Percentiles rank a stretch among this genome's conserved stretches.
Evolutionary conservation across 2,113 vertebrate species (phyloP).

Genomic region (Psittacara wagleri): DNA sequence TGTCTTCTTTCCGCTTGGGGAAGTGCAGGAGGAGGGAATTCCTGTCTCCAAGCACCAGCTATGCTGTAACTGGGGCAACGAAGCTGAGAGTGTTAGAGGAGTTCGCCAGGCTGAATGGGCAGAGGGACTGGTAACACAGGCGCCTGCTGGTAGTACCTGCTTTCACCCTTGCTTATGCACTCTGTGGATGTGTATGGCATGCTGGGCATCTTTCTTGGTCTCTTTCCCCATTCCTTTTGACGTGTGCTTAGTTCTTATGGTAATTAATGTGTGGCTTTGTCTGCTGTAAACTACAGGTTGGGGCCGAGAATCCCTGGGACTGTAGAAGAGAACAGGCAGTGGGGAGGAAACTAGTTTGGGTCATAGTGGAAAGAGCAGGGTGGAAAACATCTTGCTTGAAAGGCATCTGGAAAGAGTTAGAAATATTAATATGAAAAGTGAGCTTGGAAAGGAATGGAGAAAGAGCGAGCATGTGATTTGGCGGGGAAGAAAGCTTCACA

Average conservation of each 20-base stretch:
- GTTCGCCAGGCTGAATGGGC: background rate
- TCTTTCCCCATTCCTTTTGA: background rate
- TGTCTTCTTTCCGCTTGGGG: background rate
- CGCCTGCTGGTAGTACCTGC: background rate
- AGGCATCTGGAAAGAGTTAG: background rate
- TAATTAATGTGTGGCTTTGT: background rate
- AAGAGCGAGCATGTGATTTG: background rate
- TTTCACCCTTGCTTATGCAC: background rate
- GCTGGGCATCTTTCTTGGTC: background rate
- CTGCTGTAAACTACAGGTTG: background rate
- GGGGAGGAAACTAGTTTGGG: background rate
- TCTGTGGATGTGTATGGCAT: background rate
- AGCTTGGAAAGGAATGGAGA: background rate
- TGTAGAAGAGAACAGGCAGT: background rate
- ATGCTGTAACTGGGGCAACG: conserved; percentile 39
- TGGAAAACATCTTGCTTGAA: background rate
- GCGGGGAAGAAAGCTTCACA: background rate
- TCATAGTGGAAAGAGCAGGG: background rate
- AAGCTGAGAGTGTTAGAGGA: background rate
- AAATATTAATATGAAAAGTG: background rate
- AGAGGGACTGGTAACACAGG: background rate
- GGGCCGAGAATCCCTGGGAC: background rate
- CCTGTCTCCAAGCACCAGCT: conserved; percentile 35
- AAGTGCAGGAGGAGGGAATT: background rate
- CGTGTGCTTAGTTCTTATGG: background rate